A percentile compares a stretch with the other conserved stretches of the same genome.
These are phyloP conservation scores for Choreutis nemorana DNA, from an alignment of 2,888 invertebrate genomes.

Conservation along the genomic window DNA sequence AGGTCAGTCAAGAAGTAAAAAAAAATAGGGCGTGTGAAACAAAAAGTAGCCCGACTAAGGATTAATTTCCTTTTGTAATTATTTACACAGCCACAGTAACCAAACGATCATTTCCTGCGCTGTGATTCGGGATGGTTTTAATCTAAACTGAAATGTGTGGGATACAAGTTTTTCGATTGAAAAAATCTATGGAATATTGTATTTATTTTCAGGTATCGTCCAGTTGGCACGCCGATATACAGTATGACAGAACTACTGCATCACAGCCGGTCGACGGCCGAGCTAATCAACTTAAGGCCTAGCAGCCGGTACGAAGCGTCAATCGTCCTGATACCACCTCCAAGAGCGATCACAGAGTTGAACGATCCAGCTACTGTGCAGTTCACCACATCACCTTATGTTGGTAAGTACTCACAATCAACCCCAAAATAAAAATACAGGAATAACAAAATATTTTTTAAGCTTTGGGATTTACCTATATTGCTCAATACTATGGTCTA, in stretches of 20 bases:
- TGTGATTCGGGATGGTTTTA: no score
- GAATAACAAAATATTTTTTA: neutral
- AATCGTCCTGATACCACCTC: constrained; percentile 83
- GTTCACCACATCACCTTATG: constrained; percentile 74
- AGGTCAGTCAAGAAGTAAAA: constrained; percentile 23
- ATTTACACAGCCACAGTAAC: no score
- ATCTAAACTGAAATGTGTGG: no score
- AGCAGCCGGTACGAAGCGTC: constrained; percentile 84
- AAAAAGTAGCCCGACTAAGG: neutral
- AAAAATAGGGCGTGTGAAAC: neutral
- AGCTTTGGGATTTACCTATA: neutral
- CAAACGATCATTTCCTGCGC: no score
- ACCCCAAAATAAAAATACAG: neutral
- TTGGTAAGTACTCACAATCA: constrained; percentile 66
- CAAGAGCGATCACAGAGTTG: constrained; percentile 80
- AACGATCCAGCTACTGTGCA: constrained; percentile 75
- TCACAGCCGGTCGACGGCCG: constrained; percentile 78
- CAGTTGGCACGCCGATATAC: constrained; percentile 82
- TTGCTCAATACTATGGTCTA: no score
- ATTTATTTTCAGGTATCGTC: constrained; percentile 70
- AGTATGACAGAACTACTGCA: constrained; percentile 87
- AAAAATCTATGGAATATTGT: neutral
- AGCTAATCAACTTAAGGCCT: constrained; percentile 79
- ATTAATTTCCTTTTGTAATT: neutral
- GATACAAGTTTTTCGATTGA: neutral